These are phyloP conservation scores for Antheraea pernyi DNA, from an alignment of 1,140 invertebrate species.

Conservation along the genomic window DNA sequence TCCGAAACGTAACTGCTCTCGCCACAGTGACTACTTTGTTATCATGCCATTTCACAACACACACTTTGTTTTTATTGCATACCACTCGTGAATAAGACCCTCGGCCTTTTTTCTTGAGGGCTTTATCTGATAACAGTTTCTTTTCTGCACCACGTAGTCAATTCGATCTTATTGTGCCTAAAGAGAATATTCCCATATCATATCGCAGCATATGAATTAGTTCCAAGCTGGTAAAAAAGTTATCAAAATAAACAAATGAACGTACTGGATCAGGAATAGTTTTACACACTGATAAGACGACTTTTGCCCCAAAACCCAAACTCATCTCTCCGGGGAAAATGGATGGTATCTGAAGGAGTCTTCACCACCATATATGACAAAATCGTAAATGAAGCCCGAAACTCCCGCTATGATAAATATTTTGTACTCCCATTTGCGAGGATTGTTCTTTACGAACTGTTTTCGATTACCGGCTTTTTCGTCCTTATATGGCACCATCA, in stretches of 20 bases:
- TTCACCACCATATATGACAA: constrained; percentile 50
- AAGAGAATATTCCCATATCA: constrained; percentile 33
- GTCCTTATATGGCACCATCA: constrained; percentile 74
- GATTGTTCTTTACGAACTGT: constrained; percentile 33
- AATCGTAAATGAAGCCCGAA: constrained; percentile 59
- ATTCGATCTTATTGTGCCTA: constrained; percentile 36
- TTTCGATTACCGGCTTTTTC: constrained; percentile 49
- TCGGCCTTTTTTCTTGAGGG: constrained; percentile 31
- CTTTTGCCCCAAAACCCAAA: constrained; percentile 32
- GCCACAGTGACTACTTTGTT: constrained; percentile 33
- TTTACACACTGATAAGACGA: constrained; percentile 29
- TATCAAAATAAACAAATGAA: constrained; percentile 31
- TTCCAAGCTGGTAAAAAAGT: constrained; percentile 30
- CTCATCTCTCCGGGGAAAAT: constrained; percentile 26
- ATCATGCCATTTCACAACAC: constrained; percentile 34
- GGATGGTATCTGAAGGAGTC: constrained; percentile 29
- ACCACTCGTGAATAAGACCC: constrained; percentile 31
- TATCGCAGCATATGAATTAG: constrained; percentile 26
- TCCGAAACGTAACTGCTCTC: constrained; percentile 28
- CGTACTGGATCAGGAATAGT: constrained; percentile 26
- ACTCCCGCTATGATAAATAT: constrained; percentile 51
- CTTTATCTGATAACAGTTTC: constrained; percentile 29
- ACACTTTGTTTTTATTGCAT: constrained; percentile 29
- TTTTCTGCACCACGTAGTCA: constrained; percentile 29
- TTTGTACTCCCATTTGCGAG: constrained; percentile 48